Conservation (phyloP, 2,888 invertebrate genomes). For the Temnothorax rugatulus region DNA sequence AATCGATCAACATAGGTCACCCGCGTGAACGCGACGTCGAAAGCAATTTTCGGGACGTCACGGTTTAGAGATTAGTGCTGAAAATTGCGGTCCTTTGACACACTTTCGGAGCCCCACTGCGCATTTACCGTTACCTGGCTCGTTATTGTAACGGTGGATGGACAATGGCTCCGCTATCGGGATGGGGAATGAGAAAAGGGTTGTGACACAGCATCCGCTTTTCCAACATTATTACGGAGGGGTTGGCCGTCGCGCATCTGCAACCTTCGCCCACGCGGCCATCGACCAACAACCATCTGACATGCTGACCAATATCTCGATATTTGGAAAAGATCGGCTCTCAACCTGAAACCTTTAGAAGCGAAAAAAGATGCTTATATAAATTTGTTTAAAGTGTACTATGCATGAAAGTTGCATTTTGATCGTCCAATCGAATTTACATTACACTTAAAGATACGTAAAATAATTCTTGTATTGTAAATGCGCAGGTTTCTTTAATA, state of each 20-base stretch:
- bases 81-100: constrained; percentile 81
- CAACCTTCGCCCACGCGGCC: constrained; percentile 81
- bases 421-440: not conserved
- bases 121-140: constrained; percentile 81
- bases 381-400: constrained; percentile 20
- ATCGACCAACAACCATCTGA: constrained; percentile 85
- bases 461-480: not conserved
- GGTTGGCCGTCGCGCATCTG: constrained; percentile 80
- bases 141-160: constrained; percentile 50
- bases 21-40: not conserved
- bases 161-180: constrained; percentile 80
- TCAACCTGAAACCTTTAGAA: constrained; percentile 59
- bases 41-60: constrained; percentile 44
- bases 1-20: constrained; percentile 9
- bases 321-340: constrained; percentile 73
- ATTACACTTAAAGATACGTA: not conserved
- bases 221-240: constrained; percentile 84
- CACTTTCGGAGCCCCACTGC: constrained; percentile 74
- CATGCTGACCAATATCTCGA: constrained; percentile 85
- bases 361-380: constrained; percentile 50
- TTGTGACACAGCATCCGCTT: constrained; percentile 76
- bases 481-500: not conserved
- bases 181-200: constrained; percentile 76
- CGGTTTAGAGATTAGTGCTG: constrained; percentile 53
- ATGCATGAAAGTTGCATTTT: not conserved